Evolutionary conservation across 2,888 invertebrate species (phyloP).

Genomic region (Lithosia quadra): DNA sequence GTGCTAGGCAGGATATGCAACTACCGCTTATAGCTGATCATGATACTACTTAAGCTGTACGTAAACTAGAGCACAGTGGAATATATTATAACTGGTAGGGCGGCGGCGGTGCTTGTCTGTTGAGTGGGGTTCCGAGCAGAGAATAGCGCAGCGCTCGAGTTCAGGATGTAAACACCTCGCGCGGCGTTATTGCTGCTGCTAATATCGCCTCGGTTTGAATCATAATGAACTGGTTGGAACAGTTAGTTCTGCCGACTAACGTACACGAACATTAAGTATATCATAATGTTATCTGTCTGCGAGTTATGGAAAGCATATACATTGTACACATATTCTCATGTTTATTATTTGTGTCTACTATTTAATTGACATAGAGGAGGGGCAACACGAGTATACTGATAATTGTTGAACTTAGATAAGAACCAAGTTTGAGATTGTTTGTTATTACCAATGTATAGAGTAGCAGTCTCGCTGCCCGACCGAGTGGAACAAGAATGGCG

Average conservation of each 20-base stretch:
- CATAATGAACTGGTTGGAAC: not conserved
- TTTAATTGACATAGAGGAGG: too few relatives aligned
- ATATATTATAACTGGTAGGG: not conserved
- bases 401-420: not conserved
- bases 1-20: too few relatives aligned
- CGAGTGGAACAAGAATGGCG: constrained; percentile 24
- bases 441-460: not conserved
- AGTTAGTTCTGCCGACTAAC: not conserved
- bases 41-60: not conserved
- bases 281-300: not conserved
- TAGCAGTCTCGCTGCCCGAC: not conserved
- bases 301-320: not conserved
- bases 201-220: constrained; percentile 17
- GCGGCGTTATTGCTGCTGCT: not conserved
- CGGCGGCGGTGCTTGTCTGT: not conserved
- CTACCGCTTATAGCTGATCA: too few relatives aligned
- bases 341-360: not conserved
- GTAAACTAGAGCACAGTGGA: not conserved
- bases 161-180: not conserved
- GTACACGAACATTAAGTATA: not conserved
- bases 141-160: not conserved
- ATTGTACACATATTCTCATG: not conserved
- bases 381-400: too few relatives aligned
- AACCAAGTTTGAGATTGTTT: not conserved
- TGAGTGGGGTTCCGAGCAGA: not conserved